Evolutionary conservation across 2,113 vertebrate species (phyloP).

Genomic region (Artemisiospiza belli): DNA sequence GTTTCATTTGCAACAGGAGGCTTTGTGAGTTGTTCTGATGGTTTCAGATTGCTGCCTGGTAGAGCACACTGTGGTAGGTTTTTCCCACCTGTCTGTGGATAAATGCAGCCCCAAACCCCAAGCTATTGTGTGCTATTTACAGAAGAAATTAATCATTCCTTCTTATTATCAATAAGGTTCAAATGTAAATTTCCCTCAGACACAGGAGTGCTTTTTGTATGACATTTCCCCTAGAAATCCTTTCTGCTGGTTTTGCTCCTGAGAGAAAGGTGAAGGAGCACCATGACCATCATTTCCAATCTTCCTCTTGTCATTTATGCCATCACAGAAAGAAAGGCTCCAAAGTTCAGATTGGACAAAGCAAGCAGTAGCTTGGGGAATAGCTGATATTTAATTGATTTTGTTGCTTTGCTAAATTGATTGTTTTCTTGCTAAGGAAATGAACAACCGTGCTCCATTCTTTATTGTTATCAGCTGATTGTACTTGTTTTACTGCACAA

Average conservation of each 20-base stretch:
- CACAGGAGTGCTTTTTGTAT: not conserved
- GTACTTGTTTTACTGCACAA: not conserved
- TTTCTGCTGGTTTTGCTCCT: not conserved
- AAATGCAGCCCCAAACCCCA: not conserved
- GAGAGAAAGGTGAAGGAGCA: not conserved
- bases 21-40: not conserved
- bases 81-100: not conserved
- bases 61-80: not conserved
- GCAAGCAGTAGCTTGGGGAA: slow-evolving; percentile 1
- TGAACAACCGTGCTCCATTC: not conserved
- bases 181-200: not conserved
- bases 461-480: slow-evolving; percentile 45
- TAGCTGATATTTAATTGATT: slow-evolving; percentile 56
- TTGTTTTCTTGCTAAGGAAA: slow-evolving; percentile 56
- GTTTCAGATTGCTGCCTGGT: not conserved
- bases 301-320: not conserved
- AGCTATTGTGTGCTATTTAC: not conserved
- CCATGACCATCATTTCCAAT: not conserved
- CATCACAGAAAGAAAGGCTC: not conserved
- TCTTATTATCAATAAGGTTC: not conserved
- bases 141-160: not conserved
- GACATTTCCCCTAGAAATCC: not conserved
- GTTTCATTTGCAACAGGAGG: not conserved
- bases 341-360: slow-evolving; percentile 4
- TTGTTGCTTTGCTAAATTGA: slow-evolving; percentile 49